Percentiles rank a stretch among this genome's conserved stretches.
These are phyloP conservation scores for Apodemus agrarius DNA, from an alignment of 2,797 vertebrate species.

Conservation along the genomic window DNA sequence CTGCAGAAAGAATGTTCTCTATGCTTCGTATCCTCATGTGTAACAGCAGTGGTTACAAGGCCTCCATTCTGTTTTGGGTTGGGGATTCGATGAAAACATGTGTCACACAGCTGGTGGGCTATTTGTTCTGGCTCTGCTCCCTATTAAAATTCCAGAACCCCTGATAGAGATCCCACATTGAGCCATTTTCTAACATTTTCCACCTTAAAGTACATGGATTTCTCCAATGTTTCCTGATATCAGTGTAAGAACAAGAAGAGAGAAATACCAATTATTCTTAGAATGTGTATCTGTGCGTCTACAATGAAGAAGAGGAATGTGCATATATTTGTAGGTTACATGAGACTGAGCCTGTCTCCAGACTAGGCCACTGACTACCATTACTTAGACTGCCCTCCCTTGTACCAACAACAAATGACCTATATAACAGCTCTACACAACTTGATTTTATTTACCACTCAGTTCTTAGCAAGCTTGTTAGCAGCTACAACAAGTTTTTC, in stretches of 20 bases:
- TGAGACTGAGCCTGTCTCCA: neutral
- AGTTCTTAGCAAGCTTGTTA: neutral
- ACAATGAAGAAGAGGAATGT: neutral
- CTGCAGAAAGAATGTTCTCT: conserved; percentile 8
- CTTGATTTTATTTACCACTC: conserved; percentile 38
- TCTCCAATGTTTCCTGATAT: conserved; percentile 44
- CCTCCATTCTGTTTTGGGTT: neutral
- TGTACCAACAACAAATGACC: neutral
- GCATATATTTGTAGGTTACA: neutral
- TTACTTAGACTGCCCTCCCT: neutral
- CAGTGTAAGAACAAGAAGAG: neutral
- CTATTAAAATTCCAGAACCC: conserved; percentile 57
- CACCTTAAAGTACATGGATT: conserved; percentile 39
- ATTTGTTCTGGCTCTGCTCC: conserved; percentile 58
- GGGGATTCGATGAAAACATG: conserved; percentile 41
- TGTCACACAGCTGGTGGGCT: conserved; percentile 33
- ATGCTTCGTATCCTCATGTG: neutral
- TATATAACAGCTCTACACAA: neutral
- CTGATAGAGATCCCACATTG: neutral
- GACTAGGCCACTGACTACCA: neutral
- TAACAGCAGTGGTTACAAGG: conserved; percentile 9
- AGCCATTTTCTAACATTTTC: conserved; percentile 29
- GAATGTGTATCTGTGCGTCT: conserved; percentile 3
- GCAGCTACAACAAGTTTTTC: neutral
- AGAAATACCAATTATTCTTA: neutral